Base-by-base conservation (phyloP, 2,888 invertebrate species). In the Ethmia dodecea region DNA sequence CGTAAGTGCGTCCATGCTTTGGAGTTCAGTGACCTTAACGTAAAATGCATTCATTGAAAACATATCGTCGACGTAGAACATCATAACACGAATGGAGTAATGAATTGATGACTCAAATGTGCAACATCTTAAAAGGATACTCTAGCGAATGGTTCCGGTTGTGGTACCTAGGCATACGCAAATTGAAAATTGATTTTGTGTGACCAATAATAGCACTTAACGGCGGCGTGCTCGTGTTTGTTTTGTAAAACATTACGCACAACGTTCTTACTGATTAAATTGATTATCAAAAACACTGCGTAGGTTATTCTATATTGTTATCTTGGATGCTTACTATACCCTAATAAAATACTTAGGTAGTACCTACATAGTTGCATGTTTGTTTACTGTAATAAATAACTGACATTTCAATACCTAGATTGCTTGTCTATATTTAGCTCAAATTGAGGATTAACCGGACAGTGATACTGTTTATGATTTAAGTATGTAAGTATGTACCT, bases 11-110 rank as follows among this genome's bases (percentile, higher is more conserved):
- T 80, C 83, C 84, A 86, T 83, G 81, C 84, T 78, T 70, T 63
- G 60, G 62, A 75, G 84, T 84, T 86, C 81, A 81, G 66, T 78
- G 86, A 84, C 83, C 86, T 75, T 74, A 60, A 67, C 74, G 79
- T 83, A 81, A 79, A 84, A 76, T 80, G 75, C 77, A 76, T 79
- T 81, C 77, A 80, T 81, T 84, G 76, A 83, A 84, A 81, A 80
- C 76, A 78, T 78, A 75, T 74, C 70, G 69, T 71, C 66, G 52
- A n/a, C n/a, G n/a, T n/a, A n/a, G n/a, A n/a, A 68, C 57, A 61
- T 58, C 56, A 40, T 52, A 51, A 47, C 51, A 49, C 45, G 42
- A 54, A 57, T 50, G 34, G 35, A 49, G 47, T 38, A 43, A 55
- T 57, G 52, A 57, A 26, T 26, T 12, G 26, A 26, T 11, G 11